Base-by-base conservation (phyloP, 35 echinoderm and acorn worm genomes). In the Holothuria glaberrima region DNA sequence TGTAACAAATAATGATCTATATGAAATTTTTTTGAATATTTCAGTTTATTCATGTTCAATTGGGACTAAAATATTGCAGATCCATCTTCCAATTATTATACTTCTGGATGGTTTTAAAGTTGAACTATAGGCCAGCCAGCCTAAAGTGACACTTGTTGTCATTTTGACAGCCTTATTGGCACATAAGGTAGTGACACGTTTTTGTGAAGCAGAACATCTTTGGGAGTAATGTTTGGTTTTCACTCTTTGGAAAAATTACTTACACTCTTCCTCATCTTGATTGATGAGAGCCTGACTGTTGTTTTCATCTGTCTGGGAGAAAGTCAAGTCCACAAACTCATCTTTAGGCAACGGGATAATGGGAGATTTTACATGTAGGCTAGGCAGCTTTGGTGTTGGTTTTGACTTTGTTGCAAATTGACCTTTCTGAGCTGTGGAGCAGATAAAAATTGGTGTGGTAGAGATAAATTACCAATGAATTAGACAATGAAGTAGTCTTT, bases 311-410 rank as follows among this genome's bases (percentile, higher is more conserved):
- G 32, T 24, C 30, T 75, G 71, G 5, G 24, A 44, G 17, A 41
- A 75, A 6, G 71, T 75, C 71, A 75, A 75, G 33, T 75, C 71
- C 4, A 75, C 71, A 75, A 41, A 3, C 24, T 75, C 71, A 75
- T 75, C 71, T 44, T 28, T 41, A 41, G 24, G 19, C 21, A 44
- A 44, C 9, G 46, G 35, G 71, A 75, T 41, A 13, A 6, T 6
- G 12, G 71, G 46, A 24, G 9, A 10, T 41, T 75, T 75, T 9
- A 19, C 33, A 21, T 0, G 18, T 21, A 75, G 46, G 32, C 12
- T 75, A 41, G 36, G 36, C 17, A 41, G 30, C 71, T 41, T 75
- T 22, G 71, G 33, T 41, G 36, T 4, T 41, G 36, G 36, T 41
- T 41, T 75, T 75, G 33, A 75, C 16, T 24, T 24, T 28, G 21